These are phyloP conservation scores for Limonius californicus DNA, from an alignment of 1,140 invertebrate genomes.

Conservation along the genomic window DNA sequence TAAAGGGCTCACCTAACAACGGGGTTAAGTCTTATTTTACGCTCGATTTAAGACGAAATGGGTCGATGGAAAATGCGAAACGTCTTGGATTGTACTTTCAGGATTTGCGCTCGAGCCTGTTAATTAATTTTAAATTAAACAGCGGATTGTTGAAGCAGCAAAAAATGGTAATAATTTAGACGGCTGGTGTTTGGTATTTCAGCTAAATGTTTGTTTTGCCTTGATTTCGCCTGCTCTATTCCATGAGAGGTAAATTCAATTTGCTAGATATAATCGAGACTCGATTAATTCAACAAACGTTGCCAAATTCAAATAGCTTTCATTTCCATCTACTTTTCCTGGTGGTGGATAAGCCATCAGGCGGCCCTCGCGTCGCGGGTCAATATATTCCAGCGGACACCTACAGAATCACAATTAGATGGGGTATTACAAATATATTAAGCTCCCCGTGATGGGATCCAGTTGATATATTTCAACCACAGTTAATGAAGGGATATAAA, in stretches of 20 bases:
- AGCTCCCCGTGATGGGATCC: neutral
- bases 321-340: neutral
- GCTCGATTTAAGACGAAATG: neutral
- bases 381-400: constrained; percentile 1
- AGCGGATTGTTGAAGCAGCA: no score
- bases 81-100: neutral
- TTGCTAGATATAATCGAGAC: neutral
- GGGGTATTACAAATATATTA: neutral
- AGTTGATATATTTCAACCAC: neutral
- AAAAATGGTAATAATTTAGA: no score
- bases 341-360: neutral
- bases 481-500: neutral
- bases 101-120: no score
- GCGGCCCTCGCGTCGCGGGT: neutral
- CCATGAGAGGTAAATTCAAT: neutral
- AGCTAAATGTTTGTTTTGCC: no score
- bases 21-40: neutral
- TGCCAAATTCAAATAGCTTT: neutral
- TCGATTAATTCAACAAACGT: neutral
- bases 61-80: neutral
- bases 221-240: no score
- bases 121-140: neutral
- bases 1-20: neutral
- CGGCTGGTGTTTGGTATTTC: no score
- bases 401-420: neutral